These are phyloP conservation scores for Dromococcyx pavoninus DNA, from an alignment of 2,797 vertebrate species.

Conservation along the genomic window DNA sequence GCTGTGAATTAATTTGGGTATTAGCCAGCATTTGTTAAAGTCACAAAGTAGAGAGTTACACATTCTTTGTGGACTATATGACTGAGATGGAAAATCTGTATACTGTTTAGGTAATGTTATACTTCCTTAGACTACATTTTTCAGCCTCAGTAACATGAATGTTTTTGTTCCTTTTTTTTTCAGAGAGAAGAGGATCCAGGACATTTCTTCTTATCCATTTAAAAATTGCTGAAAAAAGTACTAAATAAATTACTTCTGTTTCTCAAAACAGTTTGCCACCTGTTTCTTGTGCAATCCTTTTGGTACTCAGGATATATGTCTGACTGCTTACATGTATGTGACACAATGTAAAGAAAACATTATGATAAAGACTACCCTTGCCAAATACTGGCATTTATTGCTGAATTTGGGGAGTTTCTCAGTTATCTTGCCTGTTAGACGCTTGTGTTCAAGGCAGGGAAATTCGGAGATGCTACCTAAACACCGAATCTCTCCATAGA, in stretches of 20 bases:
- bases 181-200: slow-evolving; percentile 66
- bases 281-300: slow-evolving; percentile 46
- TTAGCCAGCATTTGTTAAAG: not conserved
- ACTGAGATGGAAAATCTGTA: not conserved
- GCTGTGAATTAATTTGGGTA: not conserved
- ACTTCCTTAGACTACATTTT: not conserved
- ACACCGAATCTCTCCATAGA: not conserved
- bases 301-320: not conserved
- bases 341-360: not conserved
- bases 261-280: slow-evolving; percentile 34
- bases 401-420: not conserved
- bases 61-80: not conserved
- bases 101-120: not conserved
- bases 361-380: not conserved
- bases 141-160: not conserved
- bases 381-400: not conserved
- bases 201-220: not conserved
- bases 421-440: not conserved
- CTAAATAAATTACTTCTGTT: slow-evolving; percentile 52
- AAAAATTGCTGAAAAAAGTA: slow-evolving; percentile 3
- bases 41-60: not conserved
- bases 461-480: not conserved
- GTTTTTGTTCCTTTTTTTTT: slow-evolving; percentile 23
- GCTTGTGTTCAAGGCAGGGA: not conserved
- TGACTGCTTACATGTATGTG: not conserved